A percentile compares a stretch with the other conserved stretches of the same genome.
These are phyloP conservation scores for Meteorus sp. DNA, from an alignment of 1,140 invertebrate genomes.

Conservation along the genomic window DNA sequence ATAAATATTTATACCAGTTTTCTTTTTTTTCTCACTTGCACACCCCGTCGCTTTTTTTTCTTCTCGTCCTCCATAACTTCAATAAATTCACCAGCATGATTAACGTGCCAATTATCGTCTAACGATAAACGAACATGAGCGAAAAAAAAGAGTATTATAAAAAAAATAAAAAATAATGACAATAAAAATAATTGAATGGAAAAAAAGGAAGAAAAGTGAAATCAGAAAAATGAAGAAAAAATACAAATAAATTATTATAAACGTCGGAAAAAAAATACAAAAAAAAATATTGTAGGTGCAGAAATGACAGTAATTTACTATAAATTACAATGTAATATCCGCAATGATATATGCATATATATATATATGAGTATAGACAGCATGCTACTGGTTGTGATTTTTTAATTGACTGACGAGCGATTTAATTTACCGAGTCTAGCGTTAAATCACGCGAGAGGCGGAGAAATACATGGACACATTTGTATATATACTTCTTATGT, in stretches of 20 bases:
- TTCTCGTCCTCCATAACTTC: too few species aligned
- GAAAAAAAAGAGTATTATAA: not conserved
- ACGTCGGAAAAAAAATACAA: too few species aligned
- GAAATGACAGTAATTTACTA: constrained; percentile 19
- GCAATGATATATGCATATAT: constrained; percentile 6
- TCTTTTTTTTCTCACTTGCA: not conserved
- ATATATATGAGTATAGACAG: not conserved
- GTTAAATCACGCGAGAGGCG: not conserved
- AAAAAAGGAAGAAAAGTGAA: too few species aligned
- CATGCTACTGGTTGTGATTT: constrained; percentile 9
- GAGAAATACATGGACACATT: too few species aligned
- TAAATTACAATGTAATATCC: constrained; percentile 25
- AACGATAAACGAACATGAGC: not conserved
- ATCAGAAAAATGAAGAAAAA: constrained; percentile 1
- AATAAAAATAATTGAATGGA: not conserved
- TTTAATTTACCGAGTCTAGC: not conserved
- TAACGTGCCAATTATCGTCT: constrained; percentile 1
- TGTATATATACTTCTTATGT: too few species aligned
- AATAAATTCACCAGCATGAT: constrained; percentile 8
- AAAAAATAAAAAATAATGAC: not conserved
- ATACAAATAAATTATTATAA: not conserved
- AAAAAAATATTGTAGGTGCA: too few species aligned
- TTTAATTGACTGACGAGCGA: not conserved
- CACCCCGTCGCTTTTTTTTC: not conserved
- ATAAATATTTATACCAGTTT: too few species aligned